Base-by-base conservation (phyloP, 2,888 invertebrate genomes). In the Ormyrus thymus region DNA sequence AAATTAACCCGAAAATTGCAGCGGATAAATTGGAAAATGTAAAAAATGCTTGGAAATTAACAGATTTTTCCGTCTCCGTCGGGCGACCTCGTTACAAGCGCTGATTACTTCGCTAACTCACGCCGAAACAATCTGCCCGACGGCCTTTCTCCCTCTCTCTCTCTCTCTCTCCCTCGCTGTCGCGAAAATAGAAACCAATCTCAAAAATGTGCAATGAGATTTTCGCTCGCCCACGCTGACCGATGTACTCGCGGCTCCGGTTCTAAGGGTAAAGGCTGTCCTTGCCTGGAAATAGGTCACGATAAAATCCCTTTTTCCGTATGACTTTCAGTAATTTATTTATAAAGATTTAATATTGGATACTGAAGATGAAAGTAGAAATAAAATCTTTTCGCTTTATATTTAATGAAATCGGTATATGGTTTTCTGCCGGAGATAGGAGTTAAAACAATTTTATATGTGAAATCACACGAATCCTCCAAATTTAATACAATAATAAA, bases 1-100 rank as follows among this genome's bases (percentile, higher is more conserved):
- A 69, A 68, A 68, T 75, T 75, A 75, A 75, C 46, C 66, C 61
- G 76, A 76, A 76, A 75, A 76, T 76, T 70, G 62, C 64, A 29
- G 29, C 11, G 43, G 55, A 53, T 69, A 76, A 75, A 75, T 68
- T 61, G 75, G 53, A 59, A 59, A 65, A 58, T 58, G 74, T 13
- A 59, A 51, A 73, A 64, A 64, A 68, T 45, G 51, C 29, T 53
- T 15, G 43, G 48, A 58, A 65, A 75, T 75, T 68, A 75, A 75
- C 59, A 15, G 45, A 29, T 73, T 55, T 73, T 73, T 64, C 10
- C 1, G 8, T 8, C 48, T 29, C 11, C 1, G 8, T 8, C 48
- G 11, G 11, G 7, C 43, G n/a, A 65, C 10, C 76, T 76, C 69
- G 62, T 69, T 69, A 64, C 62, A 43, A 46, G 13, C 50, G 64